Base-by-base conservation (phyloP, 1,140 invertebrate genomes). In the Schlechtendalia chinensis region DNA sequence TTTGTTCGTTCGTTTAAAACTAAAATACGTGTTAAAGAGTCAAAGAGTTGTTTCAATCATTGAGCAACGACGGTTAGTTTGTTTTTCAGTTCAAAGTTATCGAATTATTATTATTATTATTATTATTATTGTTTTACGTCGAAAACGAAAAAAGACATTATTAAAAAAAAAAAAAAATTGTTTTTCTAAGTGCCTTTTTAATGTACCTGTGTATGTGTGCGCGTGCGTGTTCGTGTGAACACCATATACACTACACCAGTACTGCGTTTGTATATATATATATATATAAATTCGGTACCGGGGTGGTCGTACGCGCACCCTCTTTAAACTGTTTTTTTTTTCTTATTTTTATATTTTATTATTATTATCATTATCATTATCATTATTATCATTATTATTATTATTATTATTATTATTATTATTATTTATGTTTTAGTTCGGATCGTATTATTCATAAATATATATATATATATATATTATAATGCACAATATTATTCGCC, bases 401-500 rank as follows among this genome's bases (percentile, higher is more conserved):
- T 32, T 39, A 65, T 65, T 22, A 24, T 69, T 47, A 47, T n/a
- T n/a, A n/a, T n/a, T n/a, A 71, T 50, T 27, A 71, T 53, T 71
- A 71, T 53, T 71, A 71, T 71, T 24, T 71, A 50, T 50, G 39
- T 71, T 71, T 71, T 71, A 53, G 67, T 53, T 71, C 67, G 45
- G 47, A 71, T 45, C 65, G 47, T 22, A 22, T 50, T 69, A 19
- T n/a, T n/a, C n/a, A n/a, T n/a, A n/a, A n/a, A n/a, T n/a, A n/a
- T n/a, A n/a, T n/a, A n/a, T n/a, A n/a, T n/a, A n/a, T n/a, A 47
- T 65, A 47, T 32, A 45, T 59, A 59, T 17, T 63, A 32, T 54
- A n/a, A 72, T 72, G 69, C 69, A 72, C 69, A 72, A 72, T 72
- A 72, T 72, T 72, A 72, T 72, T 72, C 47, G 69, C 69, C 69